Conservation (phyloP, 2,113 vertebrate species). For the Heterotis niloticus region DNA sequence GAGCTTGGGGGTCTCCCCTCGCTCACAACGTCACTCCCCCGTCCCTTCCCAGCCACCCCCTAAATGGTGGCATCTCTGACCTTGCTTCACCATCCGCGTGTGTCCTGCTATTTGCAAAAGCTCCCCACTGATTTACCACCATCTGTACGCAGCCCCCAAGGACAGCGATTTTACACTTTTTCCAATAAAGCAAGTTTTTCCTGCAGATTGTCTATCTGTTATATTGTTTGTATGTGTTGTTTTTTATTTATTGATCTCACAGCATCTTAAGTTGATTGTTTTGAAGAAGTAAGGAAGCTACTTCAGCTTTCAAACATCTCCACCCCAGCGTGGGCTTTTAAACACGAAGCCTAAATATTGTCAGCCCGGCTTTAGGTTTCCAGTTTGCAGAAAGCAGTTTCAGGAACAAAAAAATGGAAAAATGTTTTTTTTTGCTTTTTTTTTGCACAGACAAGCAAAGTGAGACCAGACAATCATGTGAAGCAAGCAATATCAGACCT, state of each 20-base stretch:
- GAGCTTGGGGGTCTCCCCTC: too few species aligned
- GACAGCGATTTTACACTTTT: not conserved
- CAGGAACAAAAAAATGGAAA: slow-evolving; percentile 16
- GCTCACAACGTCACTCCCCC: too few species aligned
- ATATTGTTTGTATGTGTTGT: not conserved
- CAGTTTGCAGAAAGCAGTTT: not conserved
- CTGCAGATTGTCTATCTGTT: not conserved
- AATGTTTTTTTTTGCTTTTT: not conserved
- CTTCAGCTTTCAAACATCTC: not conserved
- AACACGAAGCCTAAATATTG: slow-evolving; percentile 3
- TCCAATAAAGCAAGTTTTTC: not conserved
- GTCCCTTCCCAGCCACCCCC: not conserved
- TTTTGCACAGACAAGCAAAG: not conserved
- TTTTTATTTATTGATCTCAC: not conserved
- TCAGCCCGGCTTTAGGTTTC: not conserved
- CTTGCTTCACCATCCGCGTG: not conserved
- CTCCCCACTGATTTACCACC: not conserved
- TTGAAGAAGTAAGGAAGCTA: not conserved
- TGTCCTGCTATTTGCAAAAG: not conserved
- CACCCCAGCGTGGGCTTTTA: not conserved
- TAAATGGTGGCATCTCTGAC: not conserved
- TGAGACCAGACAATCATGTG: slow-evolving; percentile 18
- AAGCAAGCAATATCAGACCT: not conserved
- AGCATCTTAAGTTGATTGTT: not conserved
- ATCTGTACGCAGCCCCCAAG: not conserved